A percentile compares a stretch with the other conserved stretches of the same genome.
These are phyloP conservation scores for Machimus atricapillus DNA, from an alignment of 2,888 invertebrate species.

Conservation along the genomic window DNA sequence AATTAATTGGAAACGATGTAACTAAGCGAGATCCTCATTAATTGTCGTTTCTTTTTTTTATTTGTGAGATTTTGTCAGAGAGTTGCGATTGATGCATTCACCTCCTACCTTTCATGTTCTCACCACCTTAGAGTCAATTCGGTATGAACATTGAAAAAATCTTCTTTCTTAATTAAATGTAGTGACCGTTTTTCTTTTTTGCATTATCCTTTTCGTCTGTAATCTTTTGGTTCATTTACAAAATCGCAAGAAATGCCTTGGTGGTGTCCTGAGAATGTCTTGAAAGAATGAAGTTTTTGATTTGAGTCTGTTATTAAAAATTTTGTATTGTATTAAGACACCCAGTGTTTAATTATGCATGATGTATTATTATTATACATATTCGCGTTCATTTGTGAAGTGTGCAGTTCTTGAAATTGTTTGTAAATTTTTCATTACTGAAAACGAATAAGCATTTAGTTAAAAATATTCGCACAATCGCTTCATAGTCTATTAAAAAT, in stretches of 20 bases:
- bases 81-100: constrained; percentile 28
- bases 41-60: constrained; percentile 1
- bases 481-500: too few relatives aligned
- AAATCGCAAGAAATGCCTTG: neutral
- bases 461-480: too few relatives aligned
- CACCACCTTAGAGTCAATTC: constrained; percentile 28
- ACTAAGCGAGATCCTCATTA: constrained; percentile 8
- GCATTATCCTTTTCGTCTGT: neutral
- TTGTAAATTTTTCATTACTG: neutral
- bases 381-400: neutral
- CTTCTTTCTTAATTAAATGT: neutral
- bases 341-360: neutral
- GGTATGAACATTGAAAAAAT: constrained; percentile 22
- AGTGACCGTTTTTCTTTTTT: neutral
- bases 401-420: neutral
- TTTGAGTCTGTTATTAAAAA: neutral
- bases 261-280: neutral
- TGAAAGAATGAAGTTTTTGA: neutral
- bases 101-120: constrained; percentile 33
- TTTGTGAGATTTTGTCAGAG: constrained; percentile 18
- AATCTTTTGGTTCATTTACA: neutral
- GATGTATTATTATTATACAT: too few relatives aligned
- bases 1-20: neutral
- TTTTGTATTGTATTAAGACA: neutral
- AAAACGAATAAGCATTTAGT: too few relatives aligned